phyloP scores from a whole-genome alignment of 2,113 vertebrate species.

The rat (Rattus norvegicus) region GRCr8 NC_086027.1:64928001-64928500 shows the following conservation, averaged over 20 bases:
- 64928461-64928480: constrained; percentile 56
- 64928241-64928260: background rate
- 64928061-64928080: background rate
- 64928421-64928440: background rate
- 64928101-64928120: background rate
- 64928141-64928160: background rate
- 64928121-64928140: background rate
- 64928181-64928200: background rate
- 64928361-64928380: constrained; percentile 38
- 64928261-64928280: background rate
- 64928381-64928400: constrained; percentile 37
- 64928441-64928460: background rate
- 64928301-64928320: background rate
- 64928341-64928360: constrained; percentile 22
- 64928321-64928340: background rate
- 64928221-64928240: constrained; percentile 14
- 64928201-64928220: background rate
- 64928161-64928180: fast-evolving
- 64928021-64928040: background rate
- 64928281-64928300: background rate
- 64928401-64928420: background rate
- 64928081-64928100: background rate
- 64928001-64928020: constrained; percentile 13
- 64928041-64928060: constrained; percentile 21
- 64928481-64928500: constrained; percentile 41